Evolutionary conservation across 92 coral and sea anemone genomes (phyloP).

Genomic region (Epizoanthus scotinus): DNA sequence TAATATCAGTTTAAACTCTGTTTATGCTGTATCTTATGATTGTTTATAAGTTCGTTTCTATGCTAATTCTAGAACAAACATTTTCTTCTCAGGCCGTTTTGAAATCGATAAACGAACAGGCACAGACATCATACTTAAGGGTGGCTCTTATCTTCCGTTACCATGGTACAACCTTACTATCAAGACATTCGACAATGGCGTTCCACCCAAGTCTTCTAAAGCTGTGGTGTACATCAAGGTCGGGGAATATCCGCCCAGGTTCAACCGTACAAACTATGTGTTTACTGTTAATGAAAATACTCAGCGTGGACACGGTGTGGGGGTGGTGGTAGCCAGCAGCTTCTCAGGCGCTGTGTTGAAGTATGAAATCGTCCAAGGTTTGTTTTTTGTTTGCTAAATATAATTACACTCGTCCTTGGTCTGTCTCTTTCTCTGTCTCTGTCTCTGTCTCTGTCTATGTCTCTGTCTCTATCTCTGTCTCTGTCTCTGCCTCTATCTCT

Average conservation of each 20-base stretch:
- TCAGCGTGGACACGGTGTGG: slow-evolving; percentile 69
- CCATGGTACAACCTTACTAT: slow-evolving; percentile 81
- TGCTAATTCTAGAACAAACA: slow-evolving; percentile 38
- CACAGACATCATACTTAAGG: slow-evolving; percentile 49
- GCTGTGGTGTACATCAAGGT: slow-evolving; percentile 65
- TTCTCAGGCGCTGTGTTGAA: slow-evolving; percentile 76
- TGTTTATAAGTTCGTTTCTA: neutral
- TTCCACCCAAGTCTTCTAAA: slow-evolving; percentile 50
- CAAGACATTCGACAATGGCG: slow-evolving; percentile 77
- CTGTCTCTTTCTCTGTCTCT: neutral
- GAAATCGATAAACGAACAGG: slow-evolving; percentile 40
- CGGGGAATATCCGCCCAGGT: slow-evolving; percentile 74
- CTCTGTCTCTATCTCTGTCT: neutral
- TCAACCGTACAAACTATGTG: slow-evolving; percentile 64
- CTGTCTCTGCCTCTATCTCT: neutral
- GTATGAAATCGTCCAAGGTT: slow-evolving; percentile 76
- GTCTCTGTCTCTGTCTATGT: neutral
- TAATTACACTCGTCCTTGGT: neutral
- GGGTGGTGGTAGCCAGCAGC: slow-evolving; percentile 73
- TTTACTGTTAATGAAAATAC: slow-evolving; percentile 83
- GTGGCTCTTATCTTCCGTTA: slow-evolving; percentile 52
- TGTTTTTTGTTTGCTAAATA: slow-evolving; percentile 17
- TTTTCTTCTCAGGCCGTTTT: slow-evolving; percentile 28
- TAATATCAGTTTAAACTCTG: no score
- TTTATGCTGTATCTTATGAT: no score